phyloP scores from a whole-genome alignment of 2,888 invertebrate genomes.

The Adineta ricciae region DNA sequence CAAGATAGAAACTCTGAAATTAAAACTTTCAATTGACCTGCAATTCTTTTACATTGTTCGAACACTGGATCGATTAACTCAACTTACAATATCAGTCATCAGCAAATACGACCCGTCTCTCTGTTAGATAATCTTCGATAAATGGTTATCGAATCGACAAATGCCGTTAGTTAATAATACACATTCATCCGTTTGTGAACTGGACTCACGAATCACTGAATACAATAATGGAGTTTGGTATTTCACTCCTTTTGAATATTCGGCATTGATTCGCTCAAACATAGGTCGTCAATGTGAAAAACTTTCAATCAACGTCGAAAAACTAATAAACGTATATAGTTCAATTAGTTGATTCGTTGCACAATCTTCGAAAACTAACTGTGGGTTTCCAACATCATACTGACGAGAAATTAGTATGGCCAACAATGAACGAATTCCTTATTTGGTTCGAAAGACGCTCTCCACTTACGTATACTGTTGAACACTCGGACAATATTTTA shows the following conservation, averaged over 20 bases:
- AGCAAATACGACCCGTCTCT: not conserved
- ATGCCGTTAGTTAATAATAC: not conserved
- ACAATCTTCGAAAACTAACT: not conserved
- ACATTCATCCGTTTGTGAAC: not conserved
- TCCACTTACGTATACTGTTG: too few relatives aligned
- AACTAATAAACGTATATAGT: not conserved
- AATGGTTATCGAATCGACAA: not conserved
- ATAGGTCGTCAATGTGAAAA: not conserved
- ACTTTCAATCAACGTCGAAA: not conserved
- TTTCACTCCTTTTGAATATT: not conserved
- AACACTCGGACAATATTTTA: too few relatives aligned
- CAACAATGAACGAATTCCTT: too few relatives aligned
- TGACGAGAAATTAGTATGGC: too few relatives aligned
- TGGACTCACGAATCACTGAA: not conserved
- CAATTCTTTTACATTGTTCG: not conserved
- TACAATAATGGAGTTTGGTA: not conserved
- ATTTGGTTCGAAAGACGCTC: too few relatives aligned
- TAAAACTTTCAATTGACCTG: not conserved
- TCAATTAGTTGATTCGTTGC: not conserved
- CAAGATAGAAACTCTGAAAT: not conserved
- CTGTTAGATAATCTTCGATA: not conserved
- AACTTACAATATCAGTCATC: not conserved
- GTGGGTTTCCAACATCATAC: not conserved
- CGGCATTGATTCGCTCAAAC: not conserved
- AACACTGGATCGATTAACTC: not conserved